Evolutionary conservation across 2,113 vertebrate genomes (phyloP).

Genomic region (Lycaon pictus): DNA sequence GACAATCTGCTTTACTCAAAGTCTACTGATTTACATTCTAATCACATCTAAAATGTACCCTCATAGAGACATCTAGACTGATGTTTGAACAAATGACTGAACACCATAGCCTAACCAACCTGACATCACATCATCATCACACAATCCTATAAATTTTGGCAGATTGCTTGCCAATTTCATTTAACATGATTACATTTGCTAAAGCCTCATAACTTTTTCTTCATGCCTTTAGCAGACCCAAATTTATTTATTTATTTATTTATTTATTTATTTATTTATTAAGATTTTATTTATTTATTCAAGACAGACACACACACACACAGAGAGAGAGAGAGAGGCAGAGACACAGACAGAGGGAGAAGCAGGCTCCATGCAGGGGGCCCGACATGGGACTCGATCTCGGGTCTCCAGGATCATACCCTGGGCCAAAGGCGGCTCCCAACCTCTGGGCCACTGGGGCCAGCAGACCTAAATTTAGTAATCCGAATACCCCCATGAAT

Average conservation of each 20-base stretch:
- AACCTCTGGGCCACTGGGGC: no score
- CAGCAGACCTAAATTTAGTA: neutral
- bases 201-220: neutral
- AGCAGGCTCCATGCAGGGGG: no score
- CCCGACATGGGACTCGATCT: no score
- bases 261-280: no score
- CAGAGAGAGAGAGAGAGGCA: no score
- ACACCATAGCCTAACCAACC: neutral
- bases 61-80: neutral
- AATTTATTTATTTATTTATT: neutral
- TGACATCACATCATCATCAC: neutral
- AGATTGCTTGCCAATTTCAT: neutral
- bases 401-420: no score
- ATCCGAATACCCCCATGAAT: neutral
- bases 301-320: no score
- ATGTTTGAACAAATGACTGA: neutral
- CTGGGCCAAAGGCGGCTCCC: no score
- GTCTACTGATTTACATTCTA: neutral
- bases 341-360: no score
- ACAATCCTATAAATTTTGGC: neutral
- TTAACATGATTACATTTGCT: neutral
- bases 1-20: neutral
- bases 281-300: no score
- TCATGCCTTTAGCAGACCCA: neutral
- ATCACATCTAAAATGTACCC: neutral